A percentile compares a stretch with the other conserved stretches of the same genome.
Evolutionary conservation across 2,888 invertebrate genomes (phyloP).

Genomic region (Acanthoscelides obtectus): DNA sequence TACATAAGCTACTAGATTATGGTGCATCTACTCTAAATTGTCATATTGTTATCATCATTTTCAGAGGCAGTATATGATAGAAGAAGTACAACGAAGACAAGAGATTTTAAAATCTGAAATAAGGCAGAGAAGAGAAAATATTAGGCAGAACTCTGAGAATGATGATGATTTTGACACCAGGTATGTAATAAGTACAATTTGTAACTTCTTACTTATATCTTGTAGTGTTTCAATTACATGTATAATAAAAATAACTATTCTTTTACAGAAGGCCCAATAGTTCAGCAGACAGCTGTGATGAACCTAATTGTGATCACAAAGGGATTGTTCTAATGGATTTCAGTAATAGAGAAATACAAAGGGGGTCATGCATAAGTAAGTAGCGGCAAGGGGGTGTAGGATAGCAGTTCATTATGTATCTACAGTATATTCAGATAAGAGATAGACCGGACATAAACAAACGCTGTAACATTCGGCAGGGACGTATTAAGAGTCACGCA

Average conservation of each 20-base stretch:
- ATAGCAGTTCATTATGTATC: too few relatives aligned
- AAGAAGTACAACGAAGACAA: conserved; percentile 73
- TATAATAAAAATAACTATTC: background rate
- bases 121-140: conserved; percentile 49
- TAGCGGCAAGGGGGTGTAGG: too few relatives aligned
- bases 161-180: conserved; percentile 21
- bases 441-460: too few relatives aligned
- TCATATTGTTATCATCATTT: conserved; percentile 5
- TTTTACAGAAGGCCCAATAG: background rate
- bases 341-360: conserved; percentile 58
- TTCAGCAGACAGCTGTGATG: conserved; percentile 53
- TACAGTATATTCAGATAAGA: too few relatives aligned
- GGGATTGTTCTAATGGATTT: conserved; percentile 55
- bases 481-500: too few relatives aligned
- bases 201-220: too few relatives aligned
- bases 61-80: conserved; percentile 63
- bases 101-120: conserved; percentile 70
- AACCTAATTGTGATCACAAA: conserved; percentile 53
- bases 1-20: too few relatives aligned
- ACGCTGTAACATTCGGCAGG: too few relatives aligned
- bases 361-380: conserved; percentile 72
- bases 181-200: conserved; percentile 24
- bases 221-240: background rate
- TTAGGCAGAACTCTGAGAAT: conserved; percentile 29
- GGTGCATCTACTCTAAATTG: too few relatives aligned